Conservation (phyloP, 2,113 vertebrate genomes). For the Neodontobutis hainanensis region DNA sequence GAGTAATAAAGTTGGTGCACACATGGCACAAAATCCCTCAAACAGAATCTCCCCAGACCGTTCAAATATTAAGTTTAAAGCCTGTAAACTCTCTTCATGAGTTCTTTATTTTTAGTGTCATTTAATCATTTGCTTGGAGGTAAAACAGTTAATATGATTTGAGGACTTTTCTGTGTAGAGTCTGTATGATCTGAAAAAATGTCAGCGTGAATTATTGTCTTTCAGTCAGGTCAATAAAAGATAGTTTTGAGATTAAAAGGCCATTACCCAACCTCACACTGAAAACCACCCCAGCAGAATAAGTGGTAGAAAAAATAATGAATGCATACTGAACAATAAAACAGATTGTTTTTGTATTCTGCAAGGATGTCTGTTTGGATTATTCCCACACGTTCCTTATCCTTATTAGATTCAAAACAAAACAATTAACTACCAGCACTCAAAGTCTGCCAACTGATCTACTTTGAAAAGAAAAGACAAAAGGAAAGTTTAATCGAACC, state of each 20-base stretch:
- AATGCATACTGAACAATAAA: too few species aligned
- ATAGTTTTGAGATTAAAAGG: too few species aligned
- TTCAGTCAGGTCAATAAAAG: too few species aligned
- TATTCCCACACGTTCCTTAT: not conserved
- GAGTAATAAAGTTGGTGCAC: slow-evolving; percentile 14
- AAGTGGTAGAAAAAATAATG: too few species aligned
- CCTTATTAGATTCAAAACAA: not conserved
- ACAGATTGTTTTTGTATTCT: not conserved
- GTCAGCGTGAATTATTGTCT: too few species aligned
- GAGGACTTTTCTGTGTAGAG: too few species aligned
- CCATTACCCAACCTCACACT: too few species aligned
- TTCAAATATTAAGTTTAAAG: slow-evolving; percentile 6
- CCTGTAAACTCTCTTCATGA: slow-evolving; percentile 1
- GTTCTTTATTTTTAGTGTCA: too few species aligned
- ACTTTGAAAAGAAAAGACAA: slow-evolving; percentile 9
- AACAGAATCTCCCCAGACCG: slow-evolving; percentile 5
- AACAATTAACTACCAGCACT: slow-evolving; percentile 1
- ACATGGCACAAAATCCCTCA: slow-evolving; percentile 4
- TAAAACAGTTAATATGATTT: too few species aligned
- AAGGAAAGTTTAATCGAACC: not conserved
- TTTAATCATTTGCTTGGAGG: too few species aligned
- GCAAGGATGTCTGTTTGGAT: not conserved
- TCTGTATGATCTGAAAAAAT: too few species aligned
- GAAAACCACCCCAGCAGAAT: too few species aligned
- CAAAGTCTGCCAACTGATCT: slow-evolving; percentile 2